Base-by-base conservation (phyloP, 2,888 invertebrate species). In the Drosophila limbata region DNA sequence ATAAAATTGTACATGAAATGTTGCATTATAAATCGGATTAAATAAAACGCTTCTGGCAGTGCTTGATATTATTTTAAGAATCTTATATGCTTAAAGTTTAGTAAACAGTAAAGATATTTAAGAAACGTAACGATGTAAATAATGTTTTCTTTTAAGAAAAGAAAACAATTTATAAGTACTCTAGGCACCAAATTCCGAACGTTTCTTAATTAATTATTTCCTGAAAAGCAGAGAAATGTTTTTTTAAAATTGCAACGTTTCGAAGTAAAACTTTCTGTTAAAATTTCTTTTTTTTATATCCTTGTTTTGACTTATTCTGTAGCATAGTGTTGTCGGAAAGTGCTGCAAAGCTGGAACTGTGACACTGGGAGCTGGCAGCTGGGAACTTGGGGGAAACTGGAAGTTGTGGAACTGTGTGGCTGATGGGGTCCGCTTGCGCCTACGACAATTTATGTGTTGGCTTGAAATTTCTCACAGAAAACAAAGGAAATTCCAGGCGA, bases 401-500 rank as follows among this genome's bases (percentile, higher is more conserved):
- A 60, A 59, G 77, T 66, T 69, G 66, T 52, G 65, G 61, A 48
- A 48, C 42, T 25, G 25, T 25, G 0, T 25, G 45, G 61, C 28
- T 45, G 55, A 42, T 40, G 33, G 21, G 33, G 51, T 51, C 44
- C 57, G 75, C 83, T 79, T 84, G 87, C 82, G 88, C 84, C 87
- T 84, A 84, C 85, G 77, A 88, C 88, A 86, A 88, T 87, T 87
- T 88, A 87, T 87, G 87, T 85, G 82, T 79, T 85, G 80, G 69
- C 74, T 84, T 65, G 79, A 84, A 86, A 88, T 87, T 88, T 88
- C 88, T 81, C 88, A 89, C 89, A 84, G 88, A 86, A 90, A 89
- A 91, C 91, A 91, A 91, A 89, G 84, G 91, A 91, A 91, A 91
- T 91, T 90, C 91, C 91, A 84, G 60, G 60, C 73, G 75, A 72